Evolutionary conservation across 92 coral and sea anemone genomes (phyloP), one percentile per base, ranked within the genome.

Genomic region (Epizoanthus illoricatus): DNA sequence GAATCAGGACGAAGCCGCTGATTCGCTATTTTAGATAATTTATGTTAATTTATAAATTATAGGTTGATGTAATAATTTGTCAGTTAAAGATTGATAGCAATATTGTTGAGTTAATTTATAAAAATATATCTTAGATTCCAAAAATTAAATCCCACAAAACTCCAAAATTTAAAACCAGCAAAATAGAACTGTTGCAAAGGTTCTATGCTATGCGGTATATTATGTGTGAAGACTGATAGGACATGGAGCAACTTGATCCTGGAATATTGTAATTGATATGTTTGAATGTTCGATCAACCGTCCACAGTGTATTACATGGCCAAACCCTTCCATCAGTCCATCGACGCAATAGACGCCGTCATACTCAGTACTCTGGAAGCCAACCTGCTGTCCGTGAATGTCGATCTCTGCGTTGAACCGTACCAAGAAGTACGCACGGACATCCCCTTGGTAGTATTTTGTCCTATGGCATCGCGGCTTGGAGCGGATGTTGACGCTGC

Each of bases 371-470:
- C 81, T 63, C 81, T 76, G 40, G 81, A 76, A 40, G 81, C 81
- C 36, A 76, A 76, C 56, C 69, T 76, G 5, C 56, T 76, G 49
- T 63, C 81, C 7, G 23, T 61, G 58, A 63, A 63, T 39, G 17
- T 76, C 12, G 81, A 76, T 59, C 81, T 76, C 56, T 62, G 81
- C 52, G 71, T 24, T 63, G 81, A 76, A 20, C 81, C 81, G 21
- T 76, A 76, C 59, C 81, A 76, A 43, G 81, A 76, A 41, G 81
- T 42, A 76, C 81, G 81, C 81, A 62, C 70, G 15, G 81, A 76
- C 42, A 76, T 76, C 59, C 81, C 81, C 69, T 43, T 76, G 41
- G 81, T 76, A 20, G 71, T 76, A 4, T 76, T 76, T 76, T 76
- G 81, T 62, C 81, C 81, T 4, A 12, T 42, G 61, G 81, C 66